Conservation (phyloP, 2,113 vertebrate species). For the Lepus americanus region DNA sequence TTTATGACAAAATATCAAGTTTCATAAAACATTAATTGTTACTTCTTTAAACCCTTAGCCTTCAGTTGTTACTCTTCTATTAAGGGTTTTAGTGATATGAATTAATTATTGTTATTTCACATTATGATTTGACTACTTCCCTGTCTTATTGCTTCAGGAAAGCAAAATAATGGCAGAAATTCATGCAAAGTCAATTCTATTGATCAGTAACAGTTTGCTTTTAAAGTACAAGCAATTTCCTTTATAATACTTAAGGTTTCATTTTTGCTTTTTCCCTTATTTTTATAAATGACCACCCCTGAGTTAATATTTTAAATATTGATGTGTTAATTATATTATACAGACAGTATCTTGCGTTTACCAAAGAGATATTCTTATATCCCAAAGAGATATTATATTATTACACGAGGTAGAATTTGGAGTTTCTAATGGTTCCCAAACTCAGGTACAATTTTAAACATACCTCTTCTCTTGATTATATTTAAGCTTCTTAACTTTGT, state of each 20-base stretch:
- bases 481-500: not conserved
- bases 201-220: not conserved
- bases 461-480: not conserved
- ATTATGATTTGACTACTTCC: not conserved
- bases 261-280: conserved; percentile 1
- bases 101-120: conserved; percentile 15
- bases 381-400: not conserved
- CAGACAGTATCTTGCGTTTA: not conserved
- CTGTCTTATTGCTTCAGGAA: not conserved
- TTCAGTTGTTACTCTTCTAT: not conserved
- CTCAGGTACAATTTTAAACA: not conserved
- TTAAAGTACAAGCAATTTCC: conserved; percentile 20
- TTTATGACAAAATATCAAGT: not conserved
- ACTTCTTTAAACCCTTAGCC: not conserved
- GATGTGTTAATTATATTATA: not conserved
- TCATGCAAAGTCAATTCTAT: not conserved
- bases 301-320: not conserved
- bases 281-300: not conserved
- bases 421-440: not conserved
- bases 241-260: not conserved
- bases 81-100: not conserved
- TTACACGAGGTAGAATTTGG: not conserved
- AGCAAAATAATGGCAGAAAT: not conserved
- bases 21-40: not conserved
- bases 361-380: not conserved